Evolutionary conservation across 2,888 invertebrate genomes (phyloP).

Genomic region (Brachyopa scutellaris): DNA sequence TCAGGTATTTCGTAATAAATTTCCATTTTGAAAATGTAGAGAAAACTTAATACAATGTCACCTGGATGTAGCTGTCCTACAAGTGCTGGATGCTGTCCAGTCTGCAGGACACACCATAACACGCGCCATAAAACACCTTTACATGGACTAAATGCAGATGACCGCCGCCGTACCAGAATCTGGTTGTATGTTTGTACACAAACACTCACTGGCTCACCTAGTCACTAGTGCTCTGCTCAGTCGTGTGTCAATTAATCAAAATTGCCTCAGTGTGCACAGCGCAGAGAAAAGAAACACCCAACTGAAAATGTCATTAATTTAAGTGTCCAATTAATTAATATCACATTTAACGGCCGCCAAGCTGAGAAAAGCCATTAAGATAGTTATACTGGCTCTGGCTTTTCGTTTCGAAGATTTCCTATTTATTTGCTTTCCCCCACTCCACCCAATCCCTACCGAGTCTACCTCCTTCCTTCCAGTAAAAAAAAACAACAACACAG

Average conservation of each 20-base stretch:
- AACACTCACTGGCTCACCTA: slow-evolving; percentile 53
- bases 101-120: slow-evolving; percentile 38
- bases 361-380: slow-evolving; percentile 82
- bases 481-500: neutral
- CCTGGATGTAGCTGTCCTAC: slow-evolving; percentile 33
- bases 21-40: slow-evolving; percentile 1
- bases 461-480: slow-evolving; percentile 4
- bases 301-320: slow-evolving; percentile 81
- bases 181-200: neutral
- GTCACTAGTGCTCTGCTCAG: no score
- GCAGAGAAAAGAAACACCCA: slow-evolving; percentile 66
- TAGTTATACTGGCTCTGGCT: slow-evolving; percentile 66
- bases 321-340: slow-evolving; percentile 83
- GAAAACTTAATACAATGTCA: slow-evolving; percentile 25
- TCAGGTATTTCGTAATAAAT: slow-evolving; percentile 40
- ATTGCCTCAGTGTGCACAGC: slow-evolving; percentile 77
- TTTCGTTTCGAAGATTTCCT: slow-evolving; percentile 71
- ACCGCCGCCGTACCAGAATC: slow-evolving; percentile 2
- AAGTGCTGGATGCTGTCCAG: slow-evolving; percentile 25
- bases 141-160: slow-evolving; percentile 34
- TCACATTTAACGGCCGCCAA: slow-evolving; percentile 82
- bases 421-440: slow-evolving; percentile 18
- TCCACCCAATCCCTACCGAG: neutral
- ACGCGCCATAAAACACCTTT: slow-evolving; percentile 54
- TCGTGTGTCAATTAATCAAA: slow-evolving; percentile 80